These are phyloP conservation scores for Drepanosiphum platanoidis DNA, from an alignment of 2,888 invertebrate genomes.

Conservation along the genomic window DNA sequence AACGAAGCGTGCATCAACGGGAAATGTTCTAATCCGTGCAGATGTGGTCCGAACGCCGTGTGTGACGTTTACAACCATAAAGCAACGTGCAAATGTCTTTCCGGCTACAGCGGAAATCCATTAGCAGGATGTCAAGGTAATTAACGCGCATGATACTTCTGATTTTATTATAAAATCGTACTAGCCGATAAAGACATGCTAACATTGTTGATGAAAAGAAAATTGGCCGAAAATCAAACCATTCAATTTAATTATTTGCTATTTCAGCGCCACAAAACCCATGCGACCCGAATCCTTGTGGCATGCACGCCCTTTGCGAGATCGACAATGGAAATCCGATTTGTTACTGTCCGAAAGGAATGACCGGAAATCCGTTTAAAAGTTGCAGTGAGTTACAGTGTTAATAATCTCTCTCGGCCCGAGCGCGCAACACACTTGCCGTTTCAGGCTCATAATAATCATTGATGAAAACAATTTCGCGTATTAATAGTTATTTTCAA, in stretches of 20 bases:
- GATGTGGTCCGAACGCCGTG: slow-evolving; percentile 81
- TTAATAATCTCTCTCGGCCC: neutral
- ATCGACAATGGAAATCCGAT: slow-evolving; percentile 86
- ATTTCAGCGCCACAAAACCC: slow-evolving; percentile 76
- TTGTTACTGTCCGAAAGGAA: slow-evolving; percentile 87
- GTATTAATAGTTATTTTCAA: neutral
- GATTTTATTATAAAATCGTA: neutral
- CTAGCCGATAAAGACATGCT: too few species aligned
- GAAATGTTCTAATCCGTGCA: slow-evolving; percentile 80
- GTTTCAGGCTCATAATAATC: neutral
- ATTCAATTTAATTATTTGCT: too few species aligned
- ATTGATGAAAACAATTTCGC: neutral
- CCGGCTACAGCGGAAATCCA: slow-evolving; percentile 84
- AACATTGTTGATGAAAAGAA: too few species aligned
- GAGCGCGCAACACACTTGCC: too few species aligned
- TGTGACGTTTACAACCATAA: slow-evolving; percentile 84
- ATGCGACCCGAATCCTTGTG: slow-evolving; percentile 87
- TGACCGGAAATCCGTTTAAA: slow-evolving; percentile 90
- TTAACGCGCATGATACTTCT: neutral
- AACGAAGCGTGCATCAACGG: slow-evolving; percentile 82
- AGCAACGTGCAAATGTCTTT: slow-evolving; percentile 82
- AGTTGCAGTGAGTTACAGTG: slow-evolving; percentile 83
- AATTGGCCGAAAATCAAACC: too few species aligned
- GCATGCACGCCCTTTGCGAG: slow-evolving; percentile 85
- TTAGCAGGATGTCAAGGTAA: slow-evolving; percentile 71